Base-by-base conservation (phyloP, 2,113 vertebrate species). In the Tylochromis polylepis region DNA sequence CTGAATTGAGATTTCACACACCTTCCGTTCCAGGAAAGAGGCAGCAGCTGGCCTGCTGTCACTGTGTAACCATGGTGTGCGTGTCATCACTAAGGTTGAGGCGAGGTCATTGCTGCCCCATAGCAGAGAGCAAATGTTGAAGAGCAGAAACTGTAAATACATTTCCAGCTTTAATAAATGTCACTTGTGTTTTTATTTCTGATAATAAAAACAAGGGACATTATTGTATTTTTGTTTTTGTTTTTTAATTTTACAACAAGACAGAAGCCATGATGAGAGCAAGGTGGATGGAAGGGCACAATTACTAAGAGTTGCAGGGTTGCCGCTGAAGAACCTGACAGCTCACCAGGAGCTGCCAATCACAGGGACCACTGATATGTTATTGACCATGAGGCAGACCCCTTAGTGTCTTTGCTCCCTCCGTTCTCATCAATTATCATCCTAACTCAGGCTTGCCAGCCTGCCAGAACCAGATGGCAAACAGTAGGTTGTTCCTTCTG, bases 31-130 rank as follows among this genome's bases (percentile, higher is more conserved):
- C 38, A 81, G 89, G 89, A 91, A 93, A 87, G 60, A 88, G 82
- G 81, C 72, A 87, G 92, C 96, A 96, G 95, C 96, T 95, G 95
- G 93, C 81, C 85, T 34, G 65, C 84, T 89, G 93, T 95, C 92
- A 89, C 79, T 59, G 79, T 81, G 88, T 72, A 89, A 81, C 82
- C 85, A 55, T 57, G 75, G 86, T 79, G 79, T 77, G 82, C 80
- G 87, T 83, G 82, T 90, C 85, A 65, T 31, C 36, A 2, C 58
- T 59, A 7, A 84, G 83, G 92, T 87, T 87, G 81, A 85, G n/a
- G 15, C 6, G 43, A 93, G 93, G 87, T 89, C 85, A 85, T 38
- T 20, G 70, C 15, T 38, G 72, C 60, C 82, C 51, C 46, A 9
- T 11, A 15, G 59, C 82, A 85, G 43, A 85, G 62, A 82, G 6